These are phyloP conservation scores for Poecilia gillii DNA, from an alignment of 2,797 vertebrate species.

Conservation along the genomic window DNA sequence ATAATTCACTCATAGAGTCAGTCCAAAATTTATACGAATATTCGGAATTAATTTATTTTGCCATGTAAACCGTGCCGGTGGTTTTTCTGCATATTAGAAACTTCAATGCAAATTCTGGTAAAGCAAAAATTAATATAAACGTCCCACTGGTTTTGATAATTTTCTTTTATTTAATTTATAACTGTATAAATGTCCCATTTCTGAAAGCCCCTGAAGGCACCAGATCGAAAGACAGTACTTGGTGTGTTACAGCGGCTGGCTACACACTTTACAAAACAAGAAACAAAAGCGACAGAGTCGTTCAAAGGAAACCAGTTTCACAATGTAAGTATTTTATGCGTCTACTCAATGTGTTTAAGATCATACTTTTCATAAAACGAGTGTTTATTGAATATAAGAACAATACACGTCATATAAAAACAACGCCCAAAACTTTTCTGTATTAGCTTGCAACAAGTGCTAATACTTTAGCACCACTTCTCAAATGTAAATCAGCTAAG, in stretches of 20 bases:
- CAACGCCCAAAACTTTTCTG: conserved; percentile 76
- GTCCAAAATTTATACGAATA: not conserved
- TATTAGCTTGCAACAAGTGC: conserved; percentile 76
- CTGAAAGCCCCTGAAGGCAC: conserved; percentile 26
- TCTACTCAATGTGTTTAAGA: not conserved
- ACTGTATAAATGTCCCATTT: conserved; percentile 4
- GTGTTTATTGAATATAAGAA: conserved; percentile 1
- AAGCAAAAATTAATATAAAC: not conserved
- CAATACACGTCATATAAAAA: conserved; percentile 32
- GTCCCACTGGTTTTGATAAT: not conserved
- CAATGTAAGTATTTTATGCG: conserved; percentile 67
- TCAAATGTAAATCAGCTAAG: not conserved
- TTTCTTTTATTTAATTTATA: not conserved
- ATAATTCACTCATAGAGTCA: not conserved
- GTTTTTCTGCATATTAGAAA: not conserved
- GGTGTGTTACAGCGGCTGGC: conserved; percentile 49
- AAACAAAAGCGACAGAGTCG: conserved; percentile 25
- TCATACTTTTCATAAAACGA: not conserved
- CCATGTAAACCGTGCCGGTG: not conserved
- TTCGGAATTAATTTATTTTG: not conserved
- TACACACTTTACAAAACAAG: conserved; percentile 38
- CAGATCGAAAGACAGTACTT: conserved; percentile 35
- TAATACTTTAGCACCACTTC: conserved; percentile 19
- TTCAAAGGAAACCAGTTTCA: conserved; percentile 30
- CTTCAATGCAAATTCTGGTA: rapidly evolving